Evolutionary conservation across 2,113 vertebrate species (phyloP).

Genomic region (Campylomormyrus numenius): DNA sequence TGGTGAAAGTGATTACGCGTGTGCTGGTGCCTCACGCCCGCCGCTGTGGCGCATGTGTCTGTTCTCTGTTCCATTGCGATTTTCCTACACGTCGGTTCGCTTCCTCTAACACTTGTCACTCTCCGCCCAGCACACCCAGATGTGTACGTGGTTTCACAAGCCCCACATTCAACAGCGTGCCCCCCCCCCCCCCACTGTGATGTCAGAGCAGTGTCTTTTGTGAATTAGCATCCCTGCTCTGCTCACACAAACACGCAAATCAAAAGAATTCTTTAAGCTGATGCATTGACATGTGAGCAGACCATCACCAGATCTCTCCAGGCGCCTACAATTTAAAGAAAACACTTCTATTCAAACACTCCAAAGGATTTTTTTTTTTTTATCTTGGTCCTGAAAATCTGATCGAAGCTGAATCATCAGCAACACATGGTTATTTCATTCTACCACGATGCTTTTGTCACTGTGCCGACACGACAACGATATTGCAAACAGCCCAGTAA

Average conservation of each 20-base stretch:
- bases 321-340: neutral
- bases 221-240: neutral
- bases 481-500: neutral
- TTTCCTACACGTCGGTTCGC: neutral
- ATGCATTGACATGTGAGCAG: neutral
- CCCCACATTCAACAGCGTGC: neutral
- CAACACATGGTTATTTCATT: neutral
- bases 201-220: neutral
- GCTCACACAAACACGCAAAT: neutral
- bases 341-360: neutral
- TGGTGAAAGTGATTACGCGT: neutral
- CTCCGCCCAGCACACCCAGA: conserved; percentile 4
- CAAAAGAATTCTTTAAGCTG: neutral
- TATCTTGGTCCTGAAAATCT: neutral
- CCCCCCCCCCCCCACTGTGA: neutral
- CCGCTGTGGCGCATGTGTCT: neutral
- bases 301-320: neutral
- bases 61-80: neutral
- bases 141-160: neutral
- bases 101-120: conserved; percentile 10
- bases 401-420: neutral
- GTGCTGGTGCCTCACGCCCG: neutral
- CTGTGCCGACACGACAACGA: neutral
- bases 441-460: neutral
- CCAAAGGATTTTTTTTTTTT: neutral